Conservation (phyloP, 2,888 invertebrate genomes). For the Emmelina monodactyla region DNA sequence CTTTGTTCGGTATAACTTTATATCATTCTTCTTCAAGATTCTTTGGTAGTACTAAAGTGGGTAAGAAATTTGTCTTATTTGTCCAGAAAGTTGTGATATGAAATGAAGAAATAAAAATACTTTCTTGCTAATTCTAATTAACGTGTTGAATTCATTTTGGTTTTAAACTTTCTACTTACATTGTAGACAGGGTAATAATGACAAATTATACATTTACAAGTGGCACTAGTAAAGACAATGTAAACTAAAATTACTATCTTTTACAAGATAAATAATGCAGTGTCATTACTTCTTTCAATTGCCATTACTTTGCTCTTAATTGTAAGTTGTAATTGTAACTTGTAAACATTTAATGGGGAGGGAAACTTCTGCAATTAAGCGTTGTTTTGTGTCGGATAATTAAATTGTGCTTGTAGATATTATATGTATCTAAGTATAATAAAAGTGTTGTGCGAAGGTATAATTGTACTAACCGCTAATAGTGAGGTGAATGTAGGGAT, state of each 20-base stretch:
- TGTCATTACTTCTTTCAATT: conserved; percentile 26
- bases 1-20: too few relatives aligned
- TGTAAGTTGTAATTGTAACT: conserved; percentile 27
- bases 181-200: conserved; percentile 2
- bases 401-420: conserved; percentile 15
- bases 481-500: too few relatives aligned
- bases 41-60: too few relatives aligned
- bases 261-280: conserved; percentile 18
- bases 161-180: neutral
- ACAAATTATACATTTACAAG: conserved; percentile 6
- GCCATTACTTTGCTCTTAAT: conserved; percentile 25
- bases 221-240: conserved; percentile 20
- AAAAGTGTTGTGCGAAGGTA: too few relatives aligned
- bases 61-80: too few relatives aligned
- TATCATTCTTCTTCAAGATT: too few relatives aligned
- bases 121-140: too few relatives aligned
- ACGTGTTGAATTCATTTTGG: neutral
- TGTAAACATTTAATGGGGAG: conserved; percentile 21
- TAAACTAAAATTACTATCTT: conserved; percentile 19
- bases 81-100: too few relatives aligned
- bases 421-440: too few relatives aligned
- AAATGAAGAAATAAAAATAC: too few relatives aligned
- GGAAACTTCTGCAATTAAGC: conserved; percentile 20
- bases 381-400: conserved; percentile 24
- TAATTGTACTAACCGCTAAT: too few relatives aligned